Base-by-base conservation (phyloP, 2,113 vertebrate genomes). In the cattle (Bos taurus) region DNA sequence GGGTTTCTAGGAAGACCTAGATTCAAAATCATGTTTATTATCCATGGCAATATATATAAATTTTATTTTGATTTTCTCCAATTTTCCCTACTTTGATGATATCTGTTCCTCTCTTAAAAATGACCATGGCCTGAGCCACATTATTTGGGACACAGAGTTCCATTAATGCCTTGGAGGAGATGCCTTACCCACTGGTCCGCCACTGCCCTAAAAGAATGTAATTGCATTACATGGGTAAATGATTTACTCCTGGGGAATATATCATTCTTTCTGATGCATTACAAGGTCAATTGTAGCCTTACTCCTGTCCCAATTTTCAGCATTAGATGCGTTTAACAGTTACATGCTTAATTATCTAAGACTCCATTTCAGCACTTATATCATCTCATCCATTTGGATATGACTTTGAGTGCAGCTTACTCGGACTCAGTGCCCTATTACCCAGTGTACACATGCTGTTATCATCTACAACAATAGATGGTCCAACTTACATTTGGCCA, bases 141-240 rank as follows among this genome's bases (percentile, higher is more conserved):
- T 94, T 85, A 85, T 95, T 71, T 57, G 67, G 85, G 67, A 90
- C 90, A 93, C 3, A 92, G 50, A 93, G 84, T 95, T 87, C 90
- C 36, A 92, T 67, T 71, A 97, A 92, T 85, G 92, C 67, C 81
- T 95, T 88, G 15, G 25, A 97, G 90, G 62, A 62, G 10, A 90
- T 52, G 95, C 28, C 59, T 97, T 62, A 92, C 56, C 50, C 92
- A 96, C 84, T 91, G 84, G 81, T 40, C 59, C 54, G 85, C 19
- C n/a, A 92, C 57, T 91, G 82, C 46, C 90, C 90, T 82, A 60
- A 60, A 90, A 96, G 90, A 95, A 96, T 71, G 96, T 56, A 98
- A 96, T 97, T 98, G 96, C 78, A 98, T 98, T 96, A 97, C 97
- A 98, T 64, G 95, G 97, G 43, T 92, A 96, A 96, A 74, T 96